Evolutionary conservation across 1,140 invertebrate genomes (phyloP).

Genomic region (Leguminivora glycinivorella): DNA sequence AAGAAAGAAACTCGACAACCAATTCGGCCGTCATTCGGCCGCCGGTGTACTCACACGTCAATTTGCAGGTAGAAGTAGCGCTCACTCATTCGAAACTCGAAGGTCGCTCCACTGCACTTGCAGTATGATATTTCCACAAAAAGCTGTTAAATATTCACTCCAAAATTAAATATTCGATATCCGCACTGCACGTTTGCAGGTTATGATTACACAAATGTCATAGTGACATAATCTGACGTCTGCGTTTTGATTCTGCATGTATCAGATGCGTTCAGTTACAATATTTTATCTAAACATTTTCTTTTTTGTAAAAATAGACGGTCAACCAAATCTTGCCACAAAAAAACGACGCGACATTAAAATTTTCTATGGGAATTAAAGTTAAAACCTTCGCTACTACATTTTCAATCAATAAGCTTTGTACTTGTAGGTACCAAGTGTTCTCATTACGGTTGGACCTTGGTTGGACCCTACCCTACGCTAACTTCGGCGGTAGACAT

Average conservation of each 20-base stretch:
- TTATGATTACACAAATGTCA: slow-evolving; percentile 1
- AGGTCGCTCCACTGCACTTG: background rate
- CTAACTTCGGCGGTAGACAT: too few species aligned
- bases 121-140: background rate
- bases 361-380: too few species aligned
- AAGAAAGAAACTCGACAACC: background rate
- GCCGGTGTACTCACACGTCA: slow-evolving; percentile 32
- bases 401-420: too few species aligned
- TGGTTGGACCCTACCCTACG: too few species aligned
- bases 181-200: slow-evolving; percentile 5
- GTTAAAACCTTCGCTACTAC: too few species aligned
- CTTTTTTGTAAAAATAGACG: too few species aligned
- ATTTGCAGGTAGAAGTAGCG: slow-evolving; percentile 34
- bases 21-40: background rate
- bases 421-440: too few species aligned
- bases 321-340: too few species aligned
- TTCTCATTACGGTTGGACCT: too few species aligned
- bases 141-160: slow-evolving; percentile 6
- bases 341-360: too few species aligned
- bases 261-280: background rate
- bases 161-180: background rate
- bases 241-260: background rate
- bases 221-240: background rate
- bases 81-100: slow-evolving; percentile 29
- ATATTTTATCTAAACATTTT: background rate